Evolutionary conservation across 64 coral and sea anemone genomes (phyloP).

Genomic region (Pocillopora verrucosa): DNA sequence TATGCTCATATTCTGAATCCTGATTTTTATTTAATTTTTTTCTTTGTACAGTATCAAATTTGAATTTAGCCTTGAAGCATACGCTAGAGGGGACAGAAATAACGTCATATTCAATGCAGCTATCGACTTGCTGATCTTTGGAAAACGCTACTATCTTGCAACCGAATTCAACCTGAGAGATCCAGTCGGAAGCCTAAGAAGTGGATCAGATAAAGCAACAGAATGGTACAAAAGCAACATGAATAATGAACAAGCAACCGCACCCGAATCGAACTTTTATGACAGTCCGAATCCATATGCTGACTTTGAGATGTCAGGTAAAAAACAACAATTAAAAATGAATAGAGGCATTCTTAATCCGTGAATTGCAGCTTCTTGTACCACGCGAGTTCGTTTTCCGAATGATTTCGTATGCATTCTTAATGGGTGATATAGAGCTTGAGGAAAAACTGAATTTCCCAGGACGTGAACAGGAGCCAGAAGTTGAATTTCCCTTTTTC

Average conservation of each 20-base stretch:
- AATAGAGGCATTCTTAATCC: too few relatives aligned
- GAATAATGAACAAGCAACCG: conserved; percentile 74
- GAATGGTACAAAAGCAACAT: conserved; percentile 87
- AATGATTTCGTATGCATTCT: too few relatives aligned
- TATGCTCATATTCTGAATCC: too few relatives aligned
- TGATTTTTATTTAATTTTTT: neutral
- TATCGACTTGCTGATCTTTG: conserved; percentile 94
- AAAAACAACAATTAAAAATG: neutral
- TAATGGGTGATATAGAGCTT: too few relatives aligned
- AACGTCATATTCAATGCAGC: conserved; percentile 84
- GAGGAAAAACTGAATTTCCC: too few relatives aligned
- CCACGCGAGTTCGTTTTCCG: too few relatives aligned
- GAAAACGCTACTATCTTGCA: conserved; percentile 73
- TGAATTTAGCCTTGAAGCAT: conserved; percentile 76
- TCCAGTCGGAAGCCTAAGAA: conserved; percentile 66
- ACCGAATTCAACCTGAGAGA: conserved; percentile 66
- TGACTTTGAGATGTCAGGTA: conserved; percentile 96
- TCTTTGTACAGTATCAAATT: conserved; percentile 65
- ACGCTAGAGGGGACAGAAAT: conserved; percentile 49
- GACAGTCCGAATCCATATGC: conserved; percentile 92
- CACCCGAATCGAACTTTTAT: conserved; percentile 79
- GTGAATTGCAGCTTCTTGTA: too few relatives aligned
- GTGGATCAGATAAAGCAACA: conserved; percentile 43
- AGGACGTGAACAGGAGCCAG: too few relatives aligned
- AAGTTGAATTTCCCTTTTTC: too few relatives aligned